A percentile compares a stretch with the other conserved stretches of the same genome.
These are phyloP conservation scores for Rotaria magnacalcarata DNA, from an alignment of 2,888 invertebrate genomes.

Conservation along the genomic window DNA sequence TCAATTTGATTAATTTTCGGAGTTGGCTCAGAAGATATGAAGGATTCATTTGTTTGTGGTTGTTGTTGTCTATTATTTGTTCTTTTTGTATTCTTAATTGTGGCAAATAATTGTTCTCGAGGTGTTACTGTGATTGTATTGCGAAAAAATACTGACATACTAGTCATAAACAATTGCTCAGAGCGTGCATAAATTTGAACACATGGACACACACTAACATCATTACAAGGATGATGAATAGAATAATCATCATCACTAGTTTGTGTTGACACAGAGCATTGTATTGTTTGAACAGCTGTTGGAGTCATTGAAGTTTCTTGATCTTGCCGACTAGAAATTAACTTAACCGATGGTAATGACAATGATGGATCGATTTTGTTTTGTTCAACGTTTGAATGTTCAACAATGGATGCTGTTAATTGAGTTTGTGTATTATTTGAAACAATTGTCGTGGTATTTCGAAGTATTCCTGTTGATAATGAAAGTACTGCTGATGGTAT, in stretches of 20 bases:
- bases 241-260: not conserved
- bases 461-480: not conserved
- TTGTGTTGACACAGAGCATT: not conserved
- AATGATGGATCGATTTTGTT: not conserved
- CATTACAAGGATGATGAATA: not conserved
- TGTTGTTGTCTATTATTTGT: not conserved
- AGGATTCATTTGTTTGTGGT: not conserved
- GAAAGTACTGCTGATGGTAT: not conserved
- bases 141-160: not conserved
- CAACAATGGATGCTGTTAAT: not conserved
- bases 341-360: not conserved
- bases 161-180: not conserved
- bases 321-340: not conserved
- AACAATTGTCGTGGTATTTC: not conserved
- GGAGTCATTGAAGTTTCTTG: slow-evolving; percentile 23
- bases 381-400: not conserved
- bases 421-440: not conserved
- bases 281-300: not conserved
- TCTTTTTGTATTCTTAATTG: not conserved
- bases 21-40: not conserved
- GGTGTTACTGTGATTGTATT: not conserved
- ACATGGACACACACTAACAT: slow-evolving; percentile 30
- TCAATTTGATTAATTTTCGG: not conserved
- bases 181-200: slow-evolving; percentile 9
- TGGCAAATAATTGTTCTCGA: not conserved